These are phyloP conservation scores for Poecile montanus DNA, from an alignment of 2,797 vertebrate species.

Conservation along the genomic window DNA sequence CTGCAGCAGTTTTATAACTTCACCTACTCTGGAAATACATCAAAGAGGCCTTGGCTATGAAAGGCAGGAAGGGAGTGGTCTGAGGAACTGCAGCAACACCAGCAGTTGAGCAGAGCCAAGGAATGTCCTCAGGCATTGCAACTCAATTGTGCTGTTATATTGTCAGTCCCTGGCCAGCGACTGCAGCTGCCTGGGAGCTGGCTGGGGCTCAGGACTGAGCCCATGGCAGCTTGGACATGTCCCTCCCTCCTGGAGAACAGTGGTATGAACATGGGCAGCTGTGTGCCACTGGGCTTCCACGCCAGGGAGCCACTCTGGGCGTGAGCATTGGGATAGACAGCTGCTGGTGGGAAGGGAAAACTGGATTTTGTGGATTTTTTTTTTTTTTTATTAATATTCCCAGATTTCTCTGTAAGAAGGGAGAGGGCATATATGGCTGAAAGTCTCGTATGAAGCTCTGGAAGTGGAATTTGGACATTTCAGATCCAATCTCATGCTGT, in stretches of 20 bases:
- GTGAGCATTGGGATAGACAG: background rate
- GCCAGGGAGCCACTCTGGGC: background rate
- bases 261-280: accelerated
- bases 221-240: background rate
- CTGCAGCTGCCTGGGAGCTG: background rate
- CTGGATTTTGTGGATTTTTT: background rate
- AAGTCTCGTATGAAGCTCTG: background rate
- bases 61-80: constrained; percentile 62
- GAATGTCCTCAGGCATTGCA: constrained; percentile 43
- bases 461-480: background rate
- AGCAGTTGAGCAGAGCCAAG: constrained; percentile 34
- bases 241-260: background rate
- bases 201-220: background rate
- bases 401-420: background rate
- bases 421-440: background rate
- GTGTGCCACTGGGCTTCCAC: background rate
- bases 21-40: constrained; percentile 36
- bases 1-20: constrained; percentile 1
- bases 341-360: background rate
- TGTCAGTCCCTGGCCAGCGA: background rate
- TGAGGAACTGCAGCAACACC: constrained; percentile 51
- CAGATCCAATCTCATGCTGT: background rate
- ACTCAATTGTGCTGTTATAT: constrained; percentile 21
- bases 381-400: background rate
- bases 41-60: constrained; percentile 39